These are phyloP conservation scores for Tragulus kanchil DNA, from an alignment of 2,113 vertebrate species.

Conservation along the genomic window DNA sequence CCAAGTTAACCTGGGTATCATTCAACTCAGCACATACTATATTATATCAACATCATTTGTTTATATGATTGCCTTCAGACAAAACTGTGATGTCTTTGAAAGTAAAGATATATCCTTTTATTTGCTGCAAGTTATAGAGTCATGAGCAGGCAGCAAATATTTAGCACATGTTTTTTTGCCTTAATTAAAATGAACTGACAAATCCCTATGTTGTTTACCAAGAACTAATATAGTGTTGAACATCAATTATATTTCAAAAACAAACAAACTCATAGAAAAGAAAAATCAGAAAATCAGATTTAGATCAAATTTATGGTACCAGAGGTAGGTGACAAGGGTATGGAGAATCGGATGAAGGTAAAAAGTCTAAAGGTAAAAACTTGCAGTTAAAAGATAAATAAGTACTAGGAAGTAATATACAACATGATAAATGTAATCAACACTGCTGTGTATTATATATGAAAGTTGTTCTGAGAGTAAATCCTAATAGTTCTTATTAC, in stretches of 20 bases:
- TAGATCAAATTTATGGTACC: too few species aligned
- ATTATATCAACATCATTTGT: neutral
- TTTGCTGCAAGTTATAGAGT: neutral
- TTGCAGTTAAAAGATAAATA: neutral
- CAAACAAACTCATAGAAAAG: too few species aligned
- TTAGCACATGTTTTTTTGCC: neutral
- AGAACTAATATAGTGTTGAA: neutral
- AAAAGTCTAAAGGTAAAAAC: neutral
- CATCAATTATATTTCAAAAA: neutral
- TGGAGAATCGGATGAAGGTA: neutral
- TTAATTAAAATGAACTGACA: conserved; percentile 35
- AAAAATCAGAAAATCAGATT: too few species aligned
- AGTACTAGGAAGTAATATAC: too few species aligned
- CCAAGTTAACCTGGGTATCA: neutral
- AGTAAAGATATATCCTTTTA: neutral
- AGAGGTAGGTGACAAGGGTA: neutral
- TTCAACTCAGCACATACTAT: neutral
- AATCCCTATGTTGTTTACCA: neutral
- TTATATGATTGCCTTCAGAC: neutral
- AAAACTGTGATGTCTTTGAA: neutral
- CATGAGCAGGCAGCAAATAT: neutral
- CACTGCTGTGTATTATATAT: too few species aligned
- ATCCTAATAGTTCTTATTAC: neutral
- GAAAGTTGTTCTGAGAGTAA: neutral
- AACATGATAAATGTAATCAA: too few species aligned